A percentile compares a stretch with the other conserved stretches of the same genome.
These are phyloP conservation scores for Lophotriccus pileatus DNA, from an alignment of 2,797 vertebrate species.

Conservation along the genomic window DNA sequence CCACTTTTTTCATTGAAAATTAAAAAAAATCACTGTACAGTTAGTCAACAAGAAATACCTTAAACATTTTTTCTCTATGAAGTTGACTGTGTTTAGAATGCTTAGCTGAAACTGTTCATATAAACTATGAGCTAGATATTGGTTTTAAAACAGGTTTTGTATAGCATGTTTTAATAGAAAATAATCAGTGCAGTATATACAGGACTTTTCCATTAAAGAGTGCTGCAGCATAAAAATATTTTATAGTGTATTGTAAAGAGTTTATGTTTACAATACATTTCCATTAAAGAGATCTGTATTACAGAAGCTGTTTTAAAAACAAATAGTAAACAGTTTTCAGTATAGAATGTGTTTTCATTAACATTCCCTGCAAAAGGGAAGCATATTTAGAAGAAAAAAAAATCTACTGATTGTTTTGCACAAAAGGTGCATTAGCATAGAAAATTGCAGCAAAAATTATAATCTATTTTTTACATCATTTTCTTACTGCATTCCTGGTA, in stretches of 20 bases:
- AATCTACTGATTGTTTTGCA: background rate
- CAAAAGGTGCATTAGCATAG: background rate
- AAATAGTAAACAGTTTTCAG: background rate
- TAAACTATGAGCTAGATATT: background rate
- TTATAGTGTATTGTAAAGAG: background rate
- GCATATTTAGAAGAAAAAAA: background rate
- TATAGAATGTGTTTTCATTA: background rate
- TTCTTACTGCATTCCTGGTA: background rate
- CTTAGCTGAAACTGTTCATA: background rate
- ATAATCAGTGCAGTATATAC: background rate
- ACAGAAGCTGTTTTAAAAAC: background rate
- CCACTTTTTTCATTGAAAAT: background rate
- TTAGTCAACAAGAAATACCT: background rate
- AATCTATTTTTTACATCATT: background rate
- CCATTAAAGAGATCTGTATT: background rate
- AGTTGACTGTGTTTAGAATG: background rate
- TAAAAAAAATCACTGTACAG: background rate
- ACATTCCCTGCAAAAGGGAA: background rate
- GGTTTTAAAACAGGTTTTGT: background rate
- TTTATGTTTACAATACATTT: constrained; percentile 17
- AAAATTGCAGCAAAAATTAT: background rate
- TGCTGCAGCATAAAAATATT: background rate
- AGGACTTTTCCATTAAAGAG: background rate
- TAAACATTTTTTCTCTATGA: background rate
- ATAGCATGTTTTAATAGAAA: background rate